Base-by-base conservation (phyloP, 2,888 invertebrate species). In the Lacanobia oleracea region DNA sequence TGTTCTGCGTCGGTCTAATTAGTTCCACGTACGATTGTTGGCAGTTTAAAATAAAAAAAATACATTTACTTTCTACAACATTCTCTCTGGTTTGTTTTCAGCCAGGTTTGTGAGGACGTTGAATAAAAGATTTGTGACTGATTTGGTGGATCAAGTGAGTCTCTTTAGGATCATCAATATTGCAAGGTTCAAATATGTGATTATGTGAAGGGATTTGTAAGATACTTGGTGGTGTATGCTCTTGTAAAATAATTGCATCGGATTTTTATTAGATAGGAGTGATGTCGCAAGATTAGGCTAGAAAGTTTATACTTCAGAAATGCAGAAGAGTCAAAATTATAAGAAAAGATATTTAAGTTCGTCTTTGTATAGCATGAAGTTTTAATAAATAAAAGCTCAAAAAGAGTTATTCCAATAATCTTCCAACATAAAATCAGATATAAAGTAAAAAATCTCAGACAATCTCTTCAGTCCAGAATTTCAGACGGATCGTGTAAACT, bases 1-100 rank as follows among this genome's bases (percentile, higher is more conserved):
- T 79, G 71, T 61, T 54, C 54, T 18, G n/a, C 18, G 9, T n/a
- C 16, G n/a, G 48, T 72, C 54, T 83, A 67, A 72, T 83, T 83
- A 63, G 64, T 50, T 48, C 48, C 21, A 14, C 33, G 45, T 43
- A 23, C 66, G 27, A 68, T 68, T 72, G 65, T 40, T 50, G 21
- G 56, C 40, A 57, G 37, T 54, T 65, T 27, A 21, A 69, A 57
- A 57, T 6, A 77, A 75, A 33, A 70, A 70, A n/a, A n/a, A n/a
- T n/a, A n/a, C n/a, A n/a, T n/a, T n/a, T n/a, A 18, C 21, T 16
- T 45, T 45, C 2, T 0, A 67, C 65, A 67, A 18, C 23, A 51
- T 67, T 77, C 23, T 62, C 60, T 66, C 40, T 16, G 27, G 53
- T 73, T 73, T 65, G 45, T 51, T 71, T 71, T 65, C 14, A 23